Evolutionary conservation across 2,797 vertebrate genomes (phyloP).

Genomic region (Chaetophractus vellerosus): DNA sequence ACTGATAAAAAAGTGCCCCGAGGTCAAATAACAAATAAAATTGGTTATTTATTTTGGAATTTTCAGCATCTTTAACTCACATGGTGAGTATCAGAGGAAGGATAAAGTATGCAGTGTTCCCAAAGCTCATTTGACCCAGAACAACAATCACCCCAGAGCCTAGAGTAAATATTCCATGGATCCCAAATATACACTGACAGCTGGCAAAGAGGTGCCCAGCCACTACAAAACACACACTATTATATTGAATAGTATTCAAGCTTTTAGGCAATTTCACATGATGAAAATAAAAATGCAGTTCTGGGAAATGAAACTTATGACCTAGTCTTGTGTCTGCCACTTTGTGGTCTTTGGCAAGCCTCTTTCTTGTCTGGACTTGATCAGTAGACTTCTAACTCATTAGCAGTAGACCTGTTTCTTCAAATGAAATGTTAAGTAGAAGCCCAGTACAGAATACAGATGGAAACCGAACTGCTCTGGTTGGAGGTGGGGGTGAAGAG

Average conservation of each 20-base stretch:
- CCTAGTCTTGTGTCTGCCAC: neutral
- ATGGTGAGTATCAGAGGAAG: neutral
- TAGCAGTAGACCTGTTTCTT: neutral
- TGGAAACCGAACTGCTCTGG: neutral
- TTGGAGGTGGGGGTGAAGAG: rapidly evolving
- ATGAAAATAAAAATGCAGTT: neutral
- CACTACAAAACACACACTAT: neutral
- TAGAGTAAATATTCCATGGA: constrained; percentile 14
- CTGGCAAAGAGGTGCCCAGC: neutral
- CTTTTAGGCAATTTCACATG: neutral
- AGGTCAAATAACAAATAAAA: neutral
- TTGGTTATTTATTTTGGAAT: neutral
- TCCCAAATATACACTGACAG: neutral
- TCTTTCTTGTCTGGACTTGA: neutral
- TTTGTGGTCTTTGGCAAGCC: neutral
- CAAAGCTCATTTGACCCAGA: neutral
- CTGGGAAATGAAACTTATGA: neutral
- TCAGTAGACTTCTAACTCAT: neutral
- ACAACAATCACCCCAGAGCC: neutral
- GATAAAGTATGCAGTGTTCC: neutral
- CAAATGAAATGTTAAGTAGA: neutral
- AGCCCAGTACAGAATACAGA: neutral
- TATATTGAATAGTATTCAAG: neutral
- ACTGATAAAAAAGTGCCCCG: neutral
- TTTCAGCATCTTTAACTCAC: neutral